Evolutionary conservation across 2,888 invertebrate genomes (phyloP).

Genomic region (Tachina lurida): DNA sequence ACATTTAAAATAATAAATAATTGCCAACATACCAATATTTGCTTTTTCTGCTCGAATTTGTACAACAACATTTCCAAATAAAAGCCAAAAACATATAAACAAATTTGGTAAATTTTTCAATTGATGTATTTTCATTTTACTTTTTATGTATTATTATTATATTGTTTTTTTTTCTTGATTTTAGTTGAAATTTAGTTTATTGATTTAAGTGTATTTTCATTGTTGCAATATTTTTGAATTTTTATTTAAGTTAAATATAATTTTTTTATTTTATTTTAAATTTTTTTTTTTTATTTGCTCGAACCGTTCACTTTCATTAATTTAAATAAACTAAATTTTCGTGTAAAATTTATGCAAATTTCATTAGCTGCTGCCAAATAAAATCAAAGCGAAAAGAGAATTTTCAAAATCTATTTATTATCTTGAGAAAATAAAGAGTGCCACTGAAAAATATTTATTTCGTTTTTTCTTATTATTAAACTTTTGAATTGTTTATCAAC

Average conservation of each 20-base stretch:
- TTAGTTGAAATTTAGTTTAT: slow-evolving; percentile 16
- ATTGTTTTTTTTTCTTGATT: slow-evolving; percentile 24
- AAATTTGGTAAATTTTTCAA: slow-evolving; percentile 27
- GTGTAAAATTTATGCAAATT: slow-evolving; percentile 18
- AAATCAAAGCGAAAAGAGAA: slow-evolving; percentile 34
- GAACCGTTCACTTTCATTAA: slow-evolving; percentile 31
- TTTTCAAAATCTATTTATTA: neutral
- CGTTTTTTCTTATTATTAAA: neutral
- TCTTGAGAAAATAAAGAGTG: slow-evolving; percentile 19
- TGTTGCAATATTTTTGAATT: neutral
- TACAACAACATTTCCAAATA: slow-evolving; percentile 51
- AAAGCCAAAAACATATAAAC: slow-evolving; percentile 25
- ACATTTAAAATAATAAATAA: slow-evolving; percentile 4
- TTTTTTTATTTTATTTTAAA: slow-evolving; percentile 1
- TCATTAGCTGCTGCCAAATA: slow-evolving; percentile 21
- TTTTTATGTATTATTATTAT: slow-evolving; percentile 5
- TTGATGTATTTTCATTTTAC: slow-evolving; percentile 54
- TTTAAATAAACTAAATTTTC: slow-evolving; percentile 46
- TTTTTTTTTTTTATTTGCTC: neutral
- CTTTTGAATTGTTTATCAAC: neutral
- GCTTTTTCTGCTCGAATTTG: slow-evolving; percentile 66
- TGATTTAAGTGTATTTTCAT: slow-evolving; percentile 10
- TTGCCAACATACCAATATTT: slow-evolving; percentile 72
- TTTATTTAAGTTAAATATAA: slow-evolving; percentile 6
- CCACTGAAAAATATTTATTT: slow-evolving; percentile 4